These are phyloP conservation scores for Pogonomyrmex barbatus DNA, from an alignment of 1,140 invertebrate genomes.

Conservation along the genomic window DNA sequence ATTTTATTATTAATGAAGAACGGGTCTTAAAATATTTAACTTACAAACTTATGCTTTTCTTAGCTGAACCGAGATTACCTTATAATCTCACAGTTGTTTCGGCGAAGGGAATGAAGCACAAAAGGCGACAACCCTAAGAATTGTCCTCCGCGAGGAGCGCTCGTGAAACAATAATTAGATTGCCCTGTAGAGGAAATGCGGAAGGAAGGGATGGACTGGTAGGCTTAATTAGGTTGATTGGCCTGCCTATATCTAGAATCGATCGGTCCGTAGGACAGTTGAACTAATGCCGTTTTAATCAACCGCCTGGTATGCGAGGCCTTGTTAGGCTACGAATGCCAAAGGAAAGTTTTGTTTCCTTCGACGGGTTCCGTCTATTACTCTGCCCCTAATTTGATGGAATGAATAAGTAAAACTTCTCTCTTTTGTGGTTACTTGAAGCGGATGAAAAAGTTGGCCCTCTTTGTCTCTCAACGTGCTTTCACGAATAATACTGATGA, in stretches of 20 bases:
- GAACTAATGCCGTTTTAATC: slow-evolving; percentile 80
- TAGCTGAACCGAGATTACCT: background rate
- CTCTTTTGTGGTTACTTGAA: slow-evolving; percentile 44
- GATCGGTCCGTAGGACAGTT: slow-evolving; percentile 64
- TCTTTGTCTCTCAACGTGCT: slow-evolving; percentile 11
- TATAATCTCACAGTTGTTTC: slow-evolving; percentile 67
- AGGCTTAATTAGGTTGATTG: slow-evolving; percentile 82
- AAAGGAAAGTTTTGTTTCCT: slow-evolving; percentile 44
- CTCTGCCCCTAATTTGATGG: slow-evolving; percentile 38
- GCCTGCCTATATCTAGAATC: slow-evolving; percentile 71
- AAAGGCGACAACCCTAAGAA: slow-evolving; percentile 67
- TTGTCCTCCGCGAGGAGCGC: slow-evolving; percentile 63
- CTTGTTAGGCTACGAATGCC: slow-evolving; percentile 58
- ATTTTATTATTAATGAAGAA: background rate
- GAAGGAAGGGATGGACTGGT: slow-evolving; percentile 65
- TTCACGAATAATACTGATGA: slow-evolving; percentile 32
- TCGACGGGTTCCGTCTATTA: slow-evolving; percentile 24
- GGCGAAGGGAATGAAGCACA: slow-evolving; percentile 70
- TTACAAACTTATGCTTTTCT: background rate
- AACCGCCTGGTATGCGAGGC: slow-evolving; percentile 61
- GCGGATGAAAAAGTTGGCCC: slow-evolving; percentile 41
- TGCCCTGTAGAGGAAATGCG: slow-evolving; percentile 72
- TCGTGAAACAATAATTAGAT: slow-evolving; percentile 83
- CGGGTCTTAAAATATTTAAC: background rate
- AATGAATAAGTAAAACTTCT: slow-evolving; percentile 60